Evolutionary conservation across 1,140 invertebrate genomes (phyloP), one percentile per base, ranked within the genome.

Genomic region (Drosophila burlai): DNA sequence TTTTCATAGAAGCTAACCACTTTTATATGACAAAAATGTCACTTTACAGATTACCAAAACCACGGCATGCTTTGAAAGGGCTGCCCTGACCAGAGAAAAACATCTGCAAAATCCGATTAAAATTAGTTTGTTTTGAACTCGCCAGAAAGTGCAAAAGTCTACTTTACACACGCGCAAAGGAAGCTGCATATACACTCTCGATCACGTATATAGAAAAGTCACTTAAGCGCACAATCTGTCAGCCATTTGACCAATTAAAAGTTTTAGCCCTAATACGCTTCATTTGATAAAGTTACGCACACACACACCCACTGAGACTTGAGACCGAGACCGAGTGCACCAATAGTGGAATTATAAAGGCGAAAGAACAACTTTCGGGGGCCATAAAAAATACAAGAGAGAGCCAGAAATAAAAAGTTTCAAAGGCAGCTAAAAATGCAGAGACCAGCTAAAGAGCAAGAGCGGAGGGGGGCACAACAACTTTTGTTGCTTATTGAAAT

Each of bases 191-290:
- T 55, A 58, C 26, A 26, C 21, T 6, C 13, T 34, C 54, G 59
- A 62, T 21, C 67, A n/a, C 54, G 47, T 57, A 59, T 61, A 36
- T 64, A 62, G 74, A 34, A 64, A 75, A 82, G 76, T 91, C 79
- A 91, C 82, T 89, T 90, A 90, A 85, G 81, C 77, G 76, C 81
- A 74, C 81, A 90, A 91, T 91, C 91, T 91, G 87, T 81, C 77
- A 80, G 69, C 78, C 81, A 84, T 82, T 91, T 82, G 89, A 91
- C 81, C 87, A 91, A 91, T 91, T 91, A 91, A 91, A 91, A 91
- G 81, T 91, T 91, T 91, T 76, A 57, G 54, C 55, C 68, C 76
- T 91, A 91, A 91, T 91, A 89, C 89, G 87, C 89, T 91, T 91
- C 89, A 91, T 91, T 91, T 91, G 89, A 66, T 55, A 87, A 91